phyloP scores from a whole-genome alignment of 2,888 invertebrate species.

The Heliconius sara region DNA sequence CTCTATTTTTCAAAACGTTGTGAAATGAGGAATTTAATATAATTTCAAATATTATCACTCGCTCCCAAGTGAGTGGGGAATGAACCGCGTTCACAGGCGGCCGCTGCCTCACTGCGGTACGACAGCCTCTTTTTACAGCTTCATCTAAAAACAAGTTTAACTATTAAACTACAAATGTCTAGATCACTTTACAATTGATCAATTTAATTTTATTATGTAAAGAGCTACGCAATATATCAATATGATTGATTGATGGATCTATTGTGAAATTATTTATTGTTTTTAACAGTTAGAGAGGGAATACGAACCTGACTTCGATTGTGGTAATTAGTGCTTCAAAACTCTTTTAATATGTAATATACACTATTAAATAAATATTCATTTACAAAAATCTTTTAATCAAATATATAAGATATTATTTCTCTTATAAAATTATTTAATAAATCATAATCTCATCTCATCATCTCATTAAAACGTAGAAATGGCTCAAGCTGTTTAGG shows the following conservation, averaged over 20 bases:
- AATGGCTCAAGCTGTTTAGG: no score
- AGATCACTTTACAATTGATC: constrained; percentile 5
- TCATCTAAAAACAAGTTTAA: neutral
- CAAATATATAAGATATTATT: no score
- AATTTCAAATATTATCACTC: no score
- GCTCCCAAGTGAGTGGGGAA: neutral
- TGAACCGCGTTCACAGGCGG: neutral
- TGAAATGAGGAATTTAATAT: no score
- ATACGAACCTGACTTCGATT: neutral
- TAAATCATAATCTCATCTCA: no score
- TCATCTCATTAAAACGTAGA: no score
- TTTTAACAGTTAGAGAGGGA: neutral
- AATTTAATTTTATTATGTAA: constrained; percentile 10
- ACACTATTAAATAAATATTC: no score
- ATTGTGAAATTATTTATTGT: neutral
- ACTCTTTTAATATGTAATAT: no score
- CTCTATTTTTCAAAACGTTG: neutral
- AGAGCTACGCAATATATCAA: constrained; percentile 6
- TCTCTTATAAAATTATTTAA: no score
- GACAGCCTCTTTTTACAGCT: neutral
- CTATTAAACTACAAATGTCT: constrained; percentile 2
- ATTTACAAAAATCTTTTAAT: no score
- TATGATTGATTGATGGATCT: neutral
- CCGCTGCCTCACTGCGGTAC: neutral
- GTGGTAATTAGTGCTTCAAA: neutral